Base-by-base conservation (phyloP, 2,888 invertebrate genomes). In the Archips xylosteana region DNA sequence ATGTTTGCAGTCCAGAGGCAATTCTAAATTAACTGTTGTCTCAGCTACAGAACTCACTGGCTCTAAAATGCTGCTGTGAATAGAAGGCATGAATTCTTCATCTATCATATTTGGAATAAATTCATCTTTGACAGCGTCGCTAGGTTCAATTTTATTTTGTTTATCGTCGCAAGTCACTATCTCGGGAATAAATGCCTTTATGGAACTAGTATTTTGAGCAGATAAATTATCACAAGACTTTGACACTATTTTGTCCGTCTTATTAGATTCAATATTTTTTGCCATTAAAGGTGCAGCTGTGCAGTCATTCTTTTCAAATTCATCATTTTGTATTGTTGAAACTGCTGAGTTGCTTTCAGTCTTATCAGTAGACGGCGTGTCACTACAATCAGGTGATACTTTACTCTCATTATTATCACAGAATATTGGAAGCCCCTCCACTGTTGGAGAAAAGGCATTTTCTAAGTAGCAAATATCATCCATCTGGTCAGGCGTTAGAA, bases 401-500 rank as follows among this genome's bases (percentile, higher is more conserved):
- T 94, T 94, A 81, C 86, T 88, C 77, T 91, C 91, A 81, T 87
- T 89, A 81, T 87, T 89, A 86, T 90, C 90, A 89, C 91, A 91
- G 82, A 94, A 93, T 80, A 89, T 91, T 77, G 94, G 94, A 81
- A 96, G 89, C 81, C 96, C 96, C 85, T 96, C 96, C 77, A 95
- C 95, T 76, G 96, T 96, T 65, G 96, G 96, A 70, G 96, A 96
- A 89, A 96, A 95, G 77, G 96, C 94, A 83, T 95, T 95, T 82
- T 96, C 96, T 79, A 95, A 91, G 78, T 95, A 95, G 78, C 95
- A 95, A 78, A 96, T 95, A 82, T 96, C 96, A 83, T 97, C 97
- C 97, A 98, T 98, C 90, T 98, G 98, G 91, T 98, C 97, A 0
- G 98, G 98, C 10, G 98, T 98, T 76, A 98, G 92, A 81, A 98